A percentile compares a stretch with the other conserved stretches of the same genome.
Conservation (phyloP, 2,797 vertebrate species). For the Anabas testudineus region DNA sequence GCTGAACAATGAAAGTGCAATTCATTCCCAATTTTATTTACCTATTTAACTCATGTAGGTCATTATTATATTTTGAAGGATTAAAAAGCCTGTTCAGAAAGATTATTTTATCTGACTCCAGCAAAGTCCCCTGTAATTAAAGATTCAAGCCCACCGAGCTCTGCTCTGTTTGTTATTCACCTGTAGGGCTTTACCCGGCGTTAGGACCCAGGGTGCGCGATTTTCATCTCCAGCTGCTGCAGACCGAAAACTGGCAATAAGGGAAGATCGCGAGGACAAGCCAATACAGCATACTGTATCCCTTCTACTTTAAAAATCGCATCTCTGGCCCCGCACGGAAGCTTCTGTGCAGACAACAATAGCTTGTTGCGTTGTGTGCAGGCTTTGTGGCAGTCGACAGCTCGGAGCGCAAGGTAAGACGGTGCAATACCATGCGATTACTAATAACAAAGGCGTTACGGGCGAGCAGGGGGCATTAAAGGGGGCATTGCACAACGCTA, state of each 20-base stretch:
- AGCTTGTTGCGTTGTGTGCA: conserved; percentile 80
- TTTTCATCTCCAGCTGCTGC: conserved; percentile 91
- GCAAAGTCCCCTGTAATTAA: conserved; percentile 47
- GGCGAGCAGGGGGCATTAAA: conserved; percentile 88
- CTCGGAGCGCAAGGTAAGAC: conserved; percentile 88
- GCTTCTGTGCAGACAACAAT: conserved; percentile 66
- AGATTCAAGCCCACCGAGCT: conserved; percentile 50
- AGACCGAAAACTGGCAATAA: conserved; percentile 89
- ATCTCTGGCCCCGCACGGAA: conserved; percentile 68
- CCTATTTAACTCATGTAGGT: neutral
- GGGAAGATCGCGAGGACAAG: conserved; percentile 88
- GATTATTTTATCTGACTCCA: conserved; percentile 38
- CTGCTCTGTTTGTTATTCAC: conserved; percentile 80
- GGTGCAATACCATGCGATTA: conserved; percentile 87
- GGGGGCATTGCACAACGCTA: conserved; percentile 86
- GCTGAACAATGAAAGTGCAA: neutral
- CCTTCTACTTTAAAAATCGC: conserved; percentile 77
- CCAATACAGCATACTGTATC: conserved; percentile 83
- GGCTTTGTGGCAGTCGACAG: conserved; percentile 73
- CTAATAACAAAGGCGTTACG: conserved; percentile 91
- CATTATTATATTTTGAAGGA: neutral
- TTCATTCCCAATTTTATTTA: neutral
- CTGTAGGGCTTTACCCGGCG: conserved; percentile 84
- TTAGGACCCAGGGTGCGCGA: conserved; percentile 92
- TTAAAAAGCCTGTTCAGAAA: neutral